Percentiles rank a stretch among this genome's conserved stretches.
Evolutionary conservation across 2,113 vertebrate species (phyloP).

Genomic region (Thalassoma bifasciatum): DNA sequence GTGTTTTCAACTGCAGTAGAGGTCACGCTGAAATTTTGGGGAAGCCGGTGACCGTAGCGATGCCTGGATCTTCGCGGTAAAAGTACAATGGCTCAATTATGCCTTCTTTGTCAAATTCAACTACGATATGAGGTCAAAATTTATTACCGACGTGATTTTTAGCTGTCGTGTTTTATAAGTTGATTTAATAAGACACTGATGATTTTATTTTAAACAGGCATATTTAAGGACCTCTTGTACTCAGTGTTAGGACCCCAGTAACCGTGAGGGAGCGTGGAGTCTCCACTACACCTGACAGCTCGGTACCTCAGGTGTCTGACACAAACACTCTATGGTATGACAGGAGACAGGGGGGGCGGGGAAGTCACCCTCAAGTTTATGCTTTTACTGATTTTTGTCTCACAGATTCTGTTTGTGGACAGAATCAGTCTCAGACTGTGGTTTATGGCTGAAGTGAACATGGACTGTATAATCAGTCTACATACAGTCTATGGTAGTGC

Average conservation of each 20-base stretch:
- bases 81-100: neutral
- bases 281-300: conserved; percentile 17
- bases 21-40: conserved; percentile 79
- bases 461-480: no score
- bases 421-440: no score
- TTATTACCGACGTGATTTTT: fast-evolving
- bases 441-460: no score
- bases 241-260: conserved; percentile 28
- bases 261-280: conserved; percentile 50
- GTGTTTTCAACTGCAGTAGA: conserved; percentile 86
- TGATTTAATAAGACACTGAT: fast-evolving
- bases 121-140: no score
- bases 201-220: conserved; percentile 36
- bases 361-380: neutral
- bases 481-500: no score
- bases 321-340: no score
- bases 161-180: neutral
- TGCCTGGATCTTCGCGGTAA: conserved; percentile 55
- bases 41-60: conserved; percentile 29
- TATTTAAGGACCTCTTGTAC: neutral
- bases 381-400: neutral
- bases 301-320: neutral
- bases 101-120: fast-evolving
- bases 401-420: neutral
- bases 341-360: neutral